These are phyloP conservation scores for Gambelia wislizenii DNA, from an alignment of 2,797 vertebrate genomes.

Conservation along the genomic window DNA sequence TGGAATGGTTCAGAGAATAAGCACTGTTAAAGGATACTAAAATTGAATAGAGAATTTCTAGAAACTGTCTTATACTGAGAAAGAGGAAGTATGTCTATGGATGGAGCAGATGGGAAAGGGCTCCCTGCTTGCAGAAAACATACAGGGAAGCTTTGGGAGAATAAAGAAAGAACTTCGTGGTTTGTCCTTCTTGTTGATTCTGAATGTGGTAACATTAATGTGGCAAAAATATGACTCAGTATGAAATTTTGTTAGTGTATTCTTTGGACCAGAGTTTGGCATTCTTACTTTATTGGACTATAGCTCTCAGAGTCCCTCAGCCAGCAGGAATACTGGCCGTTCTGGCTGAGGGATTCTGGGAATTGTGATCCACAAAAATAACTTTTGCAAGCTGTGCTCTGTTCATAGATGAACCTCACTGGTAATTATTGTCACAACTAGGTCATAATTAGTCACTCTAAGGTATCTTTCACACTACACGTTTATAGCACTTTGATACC, in stretches of 20 bases:
- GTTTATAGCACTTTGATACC: no score
- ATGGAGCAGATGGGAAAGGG: not conserved
- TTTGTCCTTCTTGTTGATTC: not conserved
- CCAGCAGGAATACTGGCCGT: not conserved
- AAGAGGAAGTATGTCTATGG: not conserved
- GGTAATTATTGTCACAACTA: not conserved
- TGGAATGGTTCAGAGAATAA: not conserved
- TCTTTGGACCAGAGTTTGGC: not conserved
- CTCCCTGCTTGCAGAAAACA: not conserved
- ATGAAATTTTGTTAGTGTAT: not conserved
- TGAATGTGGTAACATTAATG: accelerated
- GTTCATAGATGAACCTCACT: not conserved
- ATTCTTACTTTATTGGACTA: not conserved
- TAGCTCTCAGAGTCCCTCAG: not conserved
- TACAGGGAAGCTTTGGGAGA: not conserved
- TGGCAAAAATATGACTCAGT: not conserved
- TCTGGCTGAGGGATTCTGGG: not conserved
- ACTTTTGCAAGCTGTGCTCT: not conserved
- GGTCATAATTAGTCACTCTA: not conserved
- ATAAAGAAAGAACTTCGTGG: not conserved
- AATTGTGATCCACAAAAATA: not conserved
- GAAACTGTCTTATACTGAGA: not conserved
- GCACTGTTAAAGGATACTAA: not conserved
- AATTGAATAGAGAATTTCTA: not conserved
- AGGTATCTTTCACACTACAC: no score